Base-by-base conservation (phyloP, 2,888 invertebrate species). In the Zelleria hepariella region DNA sequence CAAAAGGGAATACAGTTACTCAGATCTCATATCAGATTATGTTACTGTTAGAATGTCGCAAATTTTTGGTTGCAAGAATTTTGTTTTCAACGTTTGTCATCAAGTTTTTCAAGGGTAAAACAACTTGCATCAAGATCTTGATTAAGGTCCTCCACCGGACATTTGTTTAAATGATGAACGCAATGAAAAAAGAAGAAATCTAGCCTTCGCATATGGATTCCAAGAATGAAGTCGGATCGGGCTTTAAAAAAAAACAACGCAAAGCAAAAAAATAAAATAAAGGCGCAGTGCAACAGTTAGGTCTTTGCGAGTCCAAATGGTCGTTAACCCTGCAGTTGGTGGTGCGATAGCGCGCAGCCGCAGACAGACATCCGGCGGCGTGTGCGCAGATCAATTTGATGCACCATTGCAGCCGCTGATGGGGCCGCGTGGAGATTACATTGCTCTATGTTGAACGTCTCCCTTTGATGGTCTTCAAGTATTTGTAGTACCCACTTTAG, bases 321-420 rank as follows among this genome's bases (percentile, higher is more conserved):
- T 75, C 73, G 62, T 73, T 73, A 67, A 71, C 73, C 73, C 64
- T 60, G 59, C 61, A 56, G 27, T 42, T 42, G 32, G 32, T 42
- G 32, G 56, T 32, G 20, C 56, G 42, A 56, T 32, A 56, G 47
- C 49, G 10, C 26, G 42, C 48, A 49, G 57, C 23, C 64, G 68
- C 77, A 78, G 74, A 77, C 78, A 78, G 74, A 77, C 78, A 78
- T 80, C 83, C 82, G 81, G 78, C 74, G 71, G 64, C 2, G 32
- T 15, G 32, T 59, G 71, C 68, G 68, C 68, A 70, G 54, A 62
- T 66, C 79, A 78, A 82, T 82, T 82, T 82, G 72, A 70, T 75
- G 81, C 73, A 73, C 68, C 71, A 82, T 77, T 69, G 74, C 73
- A 63, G 64, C 58, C 68, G 68, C 66, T 71, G 75, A 79, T 74